These are phyloP conservation scores for Andrena chrysosceles DNA, from an alignment of 2,888 invertebrate genomes.

Conservation along the genomic window DNA sequence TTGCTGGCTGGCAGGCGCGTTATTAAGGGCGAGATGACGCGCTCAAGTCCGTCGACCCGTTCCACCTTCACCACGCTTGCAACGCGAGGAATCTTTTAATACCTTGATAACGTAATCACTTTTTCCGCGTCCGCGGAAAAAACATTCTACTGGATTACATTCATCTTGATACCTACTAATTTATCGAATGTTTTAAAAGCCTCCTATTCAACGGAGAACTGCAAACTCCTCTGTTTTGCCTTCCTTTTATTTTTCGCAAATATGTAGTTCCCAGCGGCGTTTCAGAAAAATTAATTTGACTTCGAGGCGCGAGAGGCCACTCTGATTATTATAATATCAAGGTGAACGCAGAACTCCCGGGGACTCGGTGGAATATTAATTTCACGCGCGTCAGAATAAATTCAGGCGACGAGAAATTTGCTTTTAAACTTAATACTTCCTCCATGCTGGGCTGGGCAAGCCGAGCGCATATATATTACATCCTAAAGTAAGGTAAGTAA, in stretches of 20 bases:
- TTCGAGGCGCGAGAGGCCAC: background rate
- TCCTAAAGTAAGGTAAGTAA: conserved; percentile 67
- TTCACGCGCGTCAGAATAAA: conserved; percentile 37
- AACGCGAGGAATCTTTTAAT: conserved; percentile 14
- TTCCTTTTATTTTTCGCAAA: no score
- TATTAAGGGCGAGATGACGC: conserved; percentile 58
- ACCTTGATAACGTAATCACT: conserved; percentile 8
- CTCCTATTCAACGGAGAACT: no score
- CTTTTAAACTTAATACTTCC: conserved; percentile 70
- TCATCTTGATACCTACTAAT: background rate
- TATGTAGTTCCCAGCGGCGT: no score
- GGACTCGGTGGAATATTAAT: conserved; percentile 28
- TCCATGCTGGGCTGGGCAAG: conserved; percentile 40
- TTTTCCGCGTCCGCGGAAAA: background rate
- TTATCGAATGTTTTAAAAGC: background rate
- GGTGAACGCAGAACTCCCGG: background rate
- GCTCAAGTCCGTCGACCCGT: conserved; percentile 29
- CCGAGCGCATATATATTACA: conserved; percentile 60
- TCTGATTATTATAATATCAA: conserved; percentile 4
- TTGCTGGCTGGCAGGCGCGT: conserved; percentile 33
- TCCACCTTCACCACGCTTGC: conserved; percentile 6
- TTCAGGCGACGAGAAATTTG: conserved; percentile 49
- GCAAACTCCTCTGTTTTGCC: no score
- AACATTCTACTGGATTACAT: conserved; percentile 8
- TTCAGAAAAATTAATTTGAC: background rate